Evolutionary conservation across 1,140 invertebrate species (phyloP), one percentile per base, ranked within the genome.

Genomic region (Globodera ellingtonae): DNA sequence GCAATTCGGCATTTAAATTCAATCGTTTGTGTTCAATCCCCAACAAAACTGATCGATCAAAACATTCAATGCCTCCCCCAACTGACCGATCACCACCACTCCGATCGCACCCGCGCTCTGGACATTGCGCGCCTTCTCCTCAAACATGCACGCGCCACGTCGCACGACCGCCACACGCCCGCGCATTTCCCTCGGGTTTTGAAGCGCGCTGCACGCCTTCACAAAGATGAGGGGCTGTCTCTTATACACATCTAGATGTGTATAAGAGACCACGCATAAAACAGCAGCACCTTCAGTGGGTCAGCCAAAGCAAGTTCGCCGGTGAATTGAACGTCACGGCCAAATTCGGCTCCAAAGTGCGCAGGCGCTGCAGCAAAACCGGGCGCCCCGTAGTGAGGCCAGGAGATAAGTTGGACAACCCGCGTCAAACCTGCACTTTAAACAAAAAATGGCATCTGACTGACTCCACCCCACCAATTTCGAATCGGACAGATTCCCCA

Each of bases 71-170:
- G 4, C 24, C n/a, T 7, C 56, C 56, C 13, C 56, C 10, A 52
- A 24, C 84, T 84, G 84, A 92, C 91, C 91, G 80, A 97, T 90
- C 8, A 97, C 93, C 85, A 98, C 95, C 47, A 94, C 94, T 24
- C 93, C 94, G 52, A 93, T 90, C 9, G 94, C 95, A 24, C 95
- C 95, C 24, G 93, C 93, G 78, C 92, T 91, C 91, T 97, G 93
- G n/a, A 96, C 91, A 86, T 92, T 91, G 65, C 76, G 79, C 86
- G 93, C 93, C 92, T 98, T 98, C 83, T 98, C 94, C 15, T 97
- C 93, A 90, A 99, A 99, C 91, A 96, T 97, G 90, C 97, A 98
- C 85, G 94, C 93, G 0, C 96, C 95, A 46, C 97, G 91, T 87
- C 94, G 92, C 67, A 96, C 92, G 8, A 98, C 91, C 0, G 92